A percentile compares a stretch with the other conserved stretches of the same genome.
Conservation (phyloP, 2,797 vertebrate species). For the Hapalemur alaotrensis region DNA sequence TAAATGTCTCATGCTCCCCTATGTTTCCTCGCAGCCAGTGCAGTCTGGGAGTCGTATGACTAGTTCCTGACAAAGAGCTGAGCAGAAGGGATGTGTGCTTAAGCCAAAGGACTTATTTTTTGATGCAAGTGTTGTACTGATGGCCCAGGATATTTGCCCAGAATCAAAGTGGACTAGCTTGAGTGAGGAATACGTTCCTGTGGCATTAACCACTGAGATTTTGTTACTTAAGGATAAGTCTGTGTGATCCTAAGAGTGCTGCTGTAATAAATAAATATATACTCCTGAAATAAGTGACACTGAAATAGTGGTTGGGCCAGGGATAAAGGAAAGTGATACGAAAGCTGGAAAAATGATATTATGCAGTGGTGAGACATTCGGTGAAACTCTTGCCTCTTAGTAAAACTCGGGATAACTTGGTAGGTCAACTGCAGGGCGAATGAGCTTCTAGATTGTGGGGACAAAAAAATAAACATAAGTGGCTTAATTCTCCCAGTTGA, state of each 20-base stretch:
- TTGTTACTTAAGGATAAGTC: not conserved
- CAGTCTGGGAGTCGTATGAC: rapidly evolving
- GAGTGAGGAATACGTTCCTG: not conserved
- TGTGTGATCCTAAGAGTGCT: not conserved
- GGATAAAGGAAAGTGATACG: not conserved
- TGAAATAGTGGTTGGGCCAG: not conserved
- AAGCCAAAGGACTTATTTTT: not conserved
- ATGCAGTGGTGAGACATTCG: not conserved
- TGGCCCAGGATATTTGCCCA: not conserved
- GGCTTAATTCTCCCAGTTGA: not conserved
- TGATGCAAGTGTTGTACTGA: not conserved
- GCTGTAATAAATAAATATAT: not conserved
- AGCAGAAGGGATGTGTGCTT: not conserved
- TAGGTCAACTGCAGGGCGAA: too few species aligned
- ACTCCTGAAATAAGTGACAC: not conserved
- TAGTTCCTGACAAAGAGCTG: not conserved
- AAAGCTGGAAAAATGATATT: not conserved
- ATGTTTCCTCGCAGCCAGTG: not conserved
- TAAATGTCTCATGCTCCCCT: not conserved
- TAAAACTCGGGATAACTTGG: not conserved
- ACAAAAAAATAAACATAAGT: not conserved
- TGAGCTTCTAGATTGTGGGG: not conserved
- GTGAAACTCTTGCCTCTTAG: not conserved
- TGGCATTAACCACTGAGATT: not conserved
- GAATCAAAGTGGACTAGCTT: not conserved